Evolutionary conservation across 2,888 invertebrate genomes (phyloP).

Genomic region (Germaria angustata): DNA sequence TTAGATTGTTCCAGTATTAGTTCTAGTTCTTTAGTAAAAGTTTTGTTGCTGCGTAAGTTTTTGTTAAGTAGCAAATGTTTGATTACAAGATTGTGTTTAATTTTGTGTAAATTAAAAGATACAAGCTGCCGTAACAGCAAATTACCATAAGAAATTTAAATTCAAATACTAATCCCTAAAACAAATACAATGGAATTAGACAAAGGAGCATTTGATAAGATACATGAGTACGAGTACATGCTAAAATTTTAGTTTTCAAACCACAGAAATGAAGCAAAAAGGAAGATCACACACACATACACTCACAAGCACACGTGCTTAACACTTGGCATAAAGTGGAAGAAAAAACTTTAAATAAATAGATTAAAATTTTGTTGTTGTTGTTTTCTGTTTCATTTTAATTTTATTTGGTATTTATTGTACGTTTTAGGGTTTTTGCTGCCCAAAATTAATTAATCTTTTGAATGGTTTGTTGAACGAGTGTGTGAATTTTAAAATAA

Average conservation of each 20-base stretch:
- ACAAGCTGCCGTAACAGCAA: constrained; percentile 22
- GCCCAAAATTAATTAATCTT: constrained; percentile 59
- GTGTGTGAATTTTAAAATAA: constrained; percentile 61
- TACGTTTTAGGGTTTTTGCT: constrained; percentile 33
- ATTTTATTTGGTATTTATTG: constrained; percentile 45
- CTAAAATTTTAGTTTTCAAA: neutral
- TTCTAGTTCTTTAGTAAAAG: neutral
- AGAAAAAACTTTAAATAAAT: neutral
- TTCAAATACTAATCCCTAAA: constrained; percentile 16
- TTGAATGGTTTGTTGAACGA: constrained; percentile 18
- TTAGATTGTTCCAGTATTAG: neutral
- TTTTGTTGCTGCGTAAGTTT: neutral
- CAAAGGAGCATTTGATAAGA: neutral
- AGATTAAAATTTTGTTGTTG: neutral
- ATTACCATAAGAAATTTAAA: constrained; percentile 44
- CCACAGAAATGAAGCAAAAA: neutral
- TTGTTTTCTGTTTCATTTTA: constrained; percentile 16
- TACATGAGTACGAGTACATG: no score
- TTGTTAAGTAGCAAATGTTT: neutral
- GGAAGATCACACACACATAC: neutral
- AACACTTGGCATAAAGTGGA: neutral
- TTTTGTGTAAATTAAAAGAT: constrained; percentile 54
- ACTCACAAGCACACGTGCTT: neutral
- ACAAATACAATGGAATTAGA: neutral
- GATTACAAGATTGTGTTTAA: constrained; percentile 38